Evolutionary conservation across 2,113 vertebrate species (phyloP), one percentile per base, ranked within the genome.

Genomic region (Pseudorectes ferrugineus): DNA sequence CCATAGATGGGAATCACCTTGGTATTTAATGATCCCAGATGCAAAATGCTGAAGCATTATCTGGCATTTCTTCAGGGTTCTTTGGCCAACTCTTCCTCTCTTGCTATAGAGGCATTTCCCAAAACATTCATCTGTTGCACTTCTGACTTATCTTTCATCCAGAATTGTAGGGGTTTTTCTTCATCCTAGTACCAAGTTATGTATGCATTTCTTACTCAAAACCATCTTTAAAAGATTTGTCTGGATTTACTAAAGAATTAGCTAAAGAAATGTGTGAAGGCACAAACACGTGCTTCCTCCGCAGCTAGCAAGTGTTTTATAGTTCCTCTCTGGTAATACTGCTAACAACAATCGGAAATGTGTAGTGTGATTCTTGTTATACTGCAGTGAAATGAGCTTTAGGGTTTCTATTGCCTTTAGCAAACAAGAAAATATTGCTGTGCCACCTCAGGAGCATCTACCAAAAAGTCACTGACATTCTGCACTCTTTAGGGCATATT

Each of bases 1-100:
- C 92, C 92, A 82, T 95, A 98, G 97, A 96, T 94, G 95, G 95
- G 73, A 48, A 96, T 96, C 94, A 93, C 93, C 72, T 89, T 93
- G 92, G 82, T 91, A 89, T 96, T 97, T 95, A 96, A 70, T 96
- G 54, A 93, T 88, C 93, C 95, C 97, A 98, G 91, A 97, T 97
- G 95, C 73, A 72, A 88, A 89, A 92, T 90, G 94, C 90, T 92
- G 88, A 87, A 97, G 81, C 46, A 43, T 46, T 94, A 70, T 25
- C 75, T 96, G 92, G 85, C 85, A 85, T 89, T 93, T 71, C 13
- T 86, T 89, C 75, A 68, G 36, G 40, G 46, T 52, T 85, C 83
- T 92, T 92, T 95, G 88, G 72, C 46, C 48, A 95, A 22, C 22
- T 92, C 79, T 93, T 94, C 51, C 57, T 88, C n/a, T 66, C 55